Base-by-base conservation (phyloP, 2,888 invertebrate species). In the Drosophila sordidapex region DNA sequence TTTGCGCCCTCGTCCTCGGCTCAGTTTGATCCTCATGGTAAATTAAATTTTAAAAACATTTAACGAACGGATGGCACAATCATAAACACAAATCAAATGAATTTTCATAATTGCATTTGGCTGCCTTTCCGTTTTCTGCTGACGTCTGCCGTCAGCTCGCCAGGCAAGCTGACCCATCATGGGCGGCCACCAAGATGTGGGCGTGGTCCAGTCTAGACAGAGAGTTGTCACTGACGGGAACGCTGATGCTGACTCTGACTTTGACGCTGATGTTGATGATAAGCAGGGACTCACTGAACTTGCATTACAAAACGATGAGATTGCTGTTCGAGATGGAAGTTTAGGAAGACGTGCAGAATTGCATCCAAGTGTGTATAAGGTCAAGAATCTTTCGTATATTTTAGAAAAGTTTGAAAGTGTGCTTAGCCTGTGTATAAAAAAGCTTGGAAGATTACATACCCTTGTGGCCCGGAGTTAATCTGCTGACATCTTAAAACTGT, bases 71-170 rank as follows among this genome's bases (percentile, higher is more conserved):
- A 81, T 81, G 84, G 80, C 67, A 63, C 76, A 86, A 83, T 81
- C 81, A 70, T 87, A 83, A 87, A 77, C 77, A 81, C 87, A 85
- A 85, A 85, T 85, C 85, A 86, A 85, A 87, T 85, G 74, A 79
- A 83, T 82, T 85, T 83, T 83, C 83, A 81, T 87, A 80, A 85
- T 85, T 85, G 83, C 88, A 78, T 80, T 80, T 70, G 76, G 64
- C 54, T 79, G 74, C 56, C 73, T 66, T 81, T 73, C 74, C 74
- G 81, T 61, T 81, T 76, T 71, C 64, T 79, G 78, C 75, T 77
- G 74, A 76, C 74, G 64, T 52, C 61, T 73, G 65, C 65, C 64
- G 62, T 51, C 63, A 63, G 48, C 70, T 49, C 49, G 31, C 27
- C 48, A 5, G 35, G 18, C 49, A 18, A 15, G 2, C 48, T 49